Evolutionary conservation across 2,113 vertebrate species (phyloP).

Genomic region (Cyanoliseus patagonus): DNA sequence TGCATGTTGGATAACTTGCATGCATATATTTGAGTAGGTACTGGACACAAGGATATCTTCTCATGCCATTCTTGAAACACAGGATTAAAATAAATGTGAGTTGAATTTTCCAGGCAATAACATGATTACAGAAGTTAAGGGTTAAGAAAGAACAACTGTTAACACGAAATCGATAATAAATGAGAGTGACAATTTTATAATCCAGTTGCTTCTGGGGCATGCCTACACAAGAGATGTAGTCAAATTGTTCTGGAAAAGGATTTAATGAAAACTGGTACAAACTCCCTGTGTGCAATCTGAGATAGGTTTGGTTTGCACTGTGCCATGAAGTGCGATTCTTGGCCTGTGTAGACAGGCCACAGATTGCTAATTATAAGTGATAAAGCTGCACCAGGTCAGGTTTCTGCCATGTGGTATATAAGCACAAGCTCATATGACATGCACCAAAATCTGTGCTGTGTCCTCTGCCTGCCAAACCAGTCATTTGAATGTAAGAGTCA

Average conservation of each 20-base stretch:
- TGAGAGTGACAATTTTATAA: slow-evolving; percentile 11
- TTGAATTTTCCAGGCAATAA: neutral
- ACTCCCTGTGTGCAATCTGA: neutral
- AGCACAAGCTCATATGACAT: neutral
- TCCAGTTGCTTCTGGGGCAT: slow-evolving; percentile 5
- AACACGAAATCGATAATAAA: slow-evolving; percentile 2
- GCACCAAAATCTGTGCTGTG: neutral
- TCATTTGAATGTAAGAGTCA: neutral
- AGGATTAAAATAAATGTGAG: slow-evolving; percentile 2
- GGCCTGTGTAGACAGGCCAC: neutral
- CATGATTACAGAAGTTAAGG: neutral
- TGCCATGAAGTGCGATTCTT: slow-evolving; percentile 12
- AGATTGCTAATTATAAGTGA: slow-evolving; percentile 43
- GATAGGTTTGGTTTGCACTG: neutral
- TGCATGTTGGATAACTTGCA: neutral
- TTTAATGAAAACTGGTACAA: slow-evolving; percentile 41
- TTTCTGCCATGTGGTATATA: neutral
- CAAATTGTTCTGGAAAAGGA: neutral
- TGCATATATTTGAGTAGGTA: neutral
- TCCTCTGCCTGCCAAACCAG: neutral
- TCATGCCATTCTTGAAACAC: neutral
- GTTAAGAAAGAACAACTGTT: slow-evolving; percentile 4
- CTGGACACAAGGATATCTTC: neutral
- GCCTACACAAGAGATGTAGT: neutral
- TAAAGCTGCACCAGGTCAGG: slow-evolving; percentile 10